Percentiles rank a stretch among this genome's conserved stretches.
phyloP scores from a whole-genome alignment of 2,797 vertebrate species.

The Poliocrania exsul region DNA sequence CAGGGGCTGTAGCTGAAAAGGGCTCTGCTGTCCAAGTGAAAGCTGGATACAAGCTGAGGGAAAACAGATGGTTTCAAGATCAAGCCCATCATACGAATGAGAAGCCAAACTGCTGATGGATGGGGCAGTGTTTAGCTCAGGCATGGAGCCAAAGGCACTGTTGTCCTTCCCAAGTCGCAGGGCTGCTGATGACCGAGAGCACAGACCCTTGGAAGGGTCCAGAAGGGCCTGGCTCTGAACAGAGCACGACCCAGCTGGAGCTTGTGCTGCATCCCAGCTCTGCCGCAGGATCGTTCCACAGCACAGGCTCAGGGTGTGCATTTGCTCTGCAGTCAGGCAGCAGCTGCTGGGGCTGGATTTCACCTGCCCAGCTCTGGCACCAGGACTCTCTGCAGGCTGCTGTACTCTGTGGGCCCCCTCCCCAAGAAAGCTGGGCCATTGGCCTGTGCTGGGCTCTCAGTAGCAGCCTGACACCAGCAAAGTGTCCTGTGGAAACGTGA shows the following conservation, averaged over 20 bases:
- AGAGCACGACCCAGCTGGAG: background rate
- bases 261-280: rapidly evolving
- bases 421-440: rapidly evolving
- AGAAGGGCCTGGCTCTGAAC: background rate
- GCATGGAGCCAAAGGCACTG: background rate
- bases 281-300: background rate
- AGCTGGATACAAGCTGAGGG: constrained; percentile 38
- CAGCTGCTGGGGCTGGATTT: background rate
- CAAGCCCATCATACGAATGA: background rate
- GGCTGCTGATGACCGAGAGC: background rate
- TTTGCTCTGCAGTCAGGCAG: background rate
- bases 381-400: background rate
- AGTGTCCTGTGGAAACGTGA: rapidly evolving
- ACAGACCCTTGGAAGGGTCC: background rate
- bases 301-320: rapidly evolving
- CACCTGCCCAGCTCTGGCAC: background rate
- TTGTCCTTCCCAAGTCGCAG: background rate
- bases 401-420: rapidly evolving
- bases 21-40: background rate
- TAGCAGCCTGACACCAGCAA: background rate
- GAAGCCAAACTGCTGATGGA: constrained; percentile 47
- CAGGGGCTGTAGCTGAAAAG: background rate
- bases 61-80: constrained; percentile 58
- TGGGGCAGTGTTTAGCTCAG: background rate
- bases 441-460: background rate